These are phyloP conservation scores for Philaenus spumarius DNA, from an alignment of 1,140 invertebrate species.

Conservation along the genomic window DNA sequence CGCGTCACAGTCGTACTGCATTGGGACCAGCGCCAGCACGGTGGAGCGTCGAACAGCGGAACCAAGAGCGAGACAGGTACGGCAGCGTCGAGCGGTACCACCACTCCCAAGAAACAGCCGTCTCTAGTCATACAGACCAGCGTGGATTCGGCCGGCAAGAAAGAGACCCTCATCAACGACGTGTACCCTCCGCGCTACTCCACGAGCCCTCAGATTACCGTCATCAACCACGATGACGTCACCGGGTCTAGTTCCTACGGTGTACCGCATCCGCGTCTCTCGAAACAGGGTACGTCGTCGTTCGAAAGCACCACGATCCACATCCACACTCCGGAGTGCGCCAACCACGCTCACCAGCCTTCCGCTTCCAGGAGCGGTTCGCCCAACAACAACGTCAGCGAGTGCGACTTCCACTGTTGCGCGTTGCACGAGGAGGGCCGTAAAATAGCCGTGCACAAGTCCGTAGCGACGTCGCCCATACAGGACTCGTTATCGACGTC, in stretches of 20 bases:
- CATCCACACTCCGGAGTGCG: constrained; percentile 78
- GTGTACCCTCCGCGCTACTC: constrained; percentile 42
- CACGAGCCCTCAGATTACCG: constrained; percentile 76
- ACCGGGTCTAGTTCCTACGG: constrained; percentile 31
- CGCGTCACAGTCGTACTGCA: too few relatives aligned
- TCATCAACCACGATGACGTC: constrained; percentile 78
- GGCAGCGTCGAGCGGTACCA: constrained; percentile 50
- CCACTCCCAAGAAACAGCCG: constrained; percentile 56
- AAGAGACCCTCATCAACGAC: constrained; percentile 50
- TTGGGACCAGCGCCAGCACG: too few relatives aligned
- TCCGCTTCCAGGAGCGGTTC: constrained; percentile 50
- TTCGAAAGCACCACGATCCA: constrained; percentile 58
- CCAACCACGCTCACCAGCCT: constrained; percentile 61
- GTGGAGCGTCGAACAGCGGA: too few relatives aligned
- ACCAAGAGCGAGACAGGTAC: constrained; percentile 38
- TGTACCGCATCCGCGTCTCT: constrained; percentile 41
- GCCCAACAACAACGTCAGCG: constrained; percentile 52
- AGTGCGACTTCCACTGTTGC: constrained; percentile 94
- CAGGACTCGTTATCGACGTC: constrained; percentile 70
- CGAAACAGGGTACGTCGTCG: constrained; percentile 61
- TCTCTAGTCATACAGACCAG: constrained; percentile 70
- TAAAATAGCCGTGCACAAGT: constrained; percentile 83
- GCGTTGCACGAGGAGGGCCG: constrained; percentile 88
- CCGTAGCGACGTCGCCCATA: constrained; percentile 83
- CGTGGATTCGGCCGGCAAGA: constrained; percentile 49